A percentile compares a stretch with the other conserved stretches of the same genome.
phyloP scores from a whole-genome alignment of 2,113 vertebrate genomes.

The Cephalopholis sonnerati region DNA sequence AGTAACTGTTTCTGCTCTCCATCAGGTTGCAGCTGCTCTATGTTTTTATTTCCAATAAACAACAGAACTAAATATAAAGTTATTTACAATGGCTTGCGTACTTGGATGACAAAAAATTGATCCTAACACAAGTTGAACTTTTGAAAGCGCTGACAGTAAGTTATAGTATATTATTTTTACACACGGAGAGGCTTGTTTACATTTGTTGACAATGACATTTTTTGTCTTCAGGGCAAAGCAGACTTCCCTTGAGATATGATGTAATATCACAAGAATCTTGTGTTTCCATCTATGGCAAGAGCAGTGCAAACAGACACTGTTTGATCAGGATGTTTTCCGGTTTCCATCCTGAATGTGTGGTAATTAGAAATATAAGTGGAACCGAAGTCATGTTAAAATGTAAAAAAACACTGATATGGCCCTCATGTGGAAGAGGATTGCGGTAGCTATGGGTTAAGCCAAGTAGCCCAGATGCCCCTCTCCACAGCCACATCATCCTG shows the following conservation, averaged over 20 bases:
- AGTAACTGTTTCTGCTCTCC: background rate
- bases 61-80: background rate
- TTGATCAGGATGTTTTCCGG: background rate
- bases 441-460: background rate
- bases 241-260: background rate
- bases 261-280: background rate
- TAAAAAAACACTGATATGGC: too few species aligned
- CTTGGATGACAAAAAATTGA: background rate
- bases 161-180: background rate
- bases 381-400: background rate
- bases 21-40: background rate
- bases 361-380: background rate
- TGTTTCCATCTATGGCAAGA: background rate
- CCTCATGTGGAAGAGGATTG: background rate
- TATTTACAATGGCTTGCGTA: background rate
- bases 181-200: background rate
- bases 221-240: background rate
- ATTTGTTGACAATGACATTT: background rate
- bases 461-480: background rate
- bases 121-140: background rate
- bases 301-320: background rate
- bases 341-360: background rate
- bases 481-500: background rate
- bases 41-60: background rate
- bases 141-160: background rate